These are phyloP conservation scores for Holothuria glaberrima DNA, from an alignment of 35 echinoderm and acorn worm species.

Conservation along the genomic window DNA sequence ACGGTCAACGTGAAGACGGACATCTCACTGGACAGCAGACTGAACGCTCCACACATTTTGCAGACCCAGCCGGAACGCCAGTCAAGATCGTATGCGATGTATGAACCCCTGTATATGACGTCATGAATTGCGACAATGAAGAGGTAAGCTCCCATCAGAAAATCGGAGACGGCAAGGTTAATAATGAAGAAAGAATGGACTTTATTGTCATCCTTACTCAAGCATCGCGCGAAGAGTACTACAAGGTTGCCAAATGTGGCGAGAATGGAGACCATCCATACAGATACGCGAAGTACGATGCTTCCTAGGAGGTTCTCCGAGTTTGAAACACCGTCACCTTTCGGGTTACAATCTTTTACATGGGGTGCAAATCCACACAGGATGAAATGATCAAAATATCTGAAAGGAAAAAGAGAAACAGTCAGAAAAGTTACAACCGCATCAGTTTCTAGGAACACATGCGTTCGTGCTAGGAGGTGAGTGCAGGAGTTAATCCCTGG, in stretches of 20 bases:
- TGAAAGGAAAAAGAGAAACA: conserved; percentile 58
- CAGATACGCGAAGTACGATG: conserved; percentile 73
- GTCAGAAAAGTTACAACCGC: background rate
- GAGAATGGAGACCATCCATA: conserved; percentile 88
- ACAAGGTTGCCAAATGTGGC: conserved; percentile 83
- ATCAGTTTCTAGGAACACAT: too few relatives aligned
- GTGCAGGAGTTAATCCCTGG: too few relatives aligned
- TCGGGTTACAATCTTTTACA: conserved; percentile 81
- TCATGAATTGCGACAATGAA: conserved; percentile 86
- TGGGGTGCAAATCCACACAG: conserved; percentile 91
- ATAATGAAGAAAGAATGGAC: conserved; percentile 96
- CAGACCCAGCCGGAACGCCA: conserved; percentile 86
- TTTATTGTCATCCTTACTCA: conserved; percentile 88
- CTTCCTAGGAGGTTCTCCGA: conserved; percentile 80
- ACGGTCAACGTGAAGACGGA: conserved; percentile 85
- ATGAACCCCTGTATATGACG: conserved; percentile 78
- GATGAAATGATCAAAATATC: conserved; percentile 93
- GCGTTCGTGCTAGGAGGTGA: too few relatives aligned
- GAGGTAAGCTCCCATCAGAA: conserved; percentile 95
- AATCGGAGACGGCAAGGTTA: conserved; percentile 91
- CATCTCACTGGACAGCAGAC: conserved; percentile 92
- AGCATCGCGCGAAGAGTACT: conserved; percentile 80
- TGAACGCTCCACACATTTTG: conserved; percentile 82
- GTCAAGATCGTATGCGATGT: conserved; percentile 78
- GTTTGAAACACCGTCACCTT: conserved; percentile 80